A percentile compares a stretch with the other conserved stretches of the same genome.
Conservation (phyloP, 2,113 vertebrate species). For the Gopherus flavomarginatus region DNA sequence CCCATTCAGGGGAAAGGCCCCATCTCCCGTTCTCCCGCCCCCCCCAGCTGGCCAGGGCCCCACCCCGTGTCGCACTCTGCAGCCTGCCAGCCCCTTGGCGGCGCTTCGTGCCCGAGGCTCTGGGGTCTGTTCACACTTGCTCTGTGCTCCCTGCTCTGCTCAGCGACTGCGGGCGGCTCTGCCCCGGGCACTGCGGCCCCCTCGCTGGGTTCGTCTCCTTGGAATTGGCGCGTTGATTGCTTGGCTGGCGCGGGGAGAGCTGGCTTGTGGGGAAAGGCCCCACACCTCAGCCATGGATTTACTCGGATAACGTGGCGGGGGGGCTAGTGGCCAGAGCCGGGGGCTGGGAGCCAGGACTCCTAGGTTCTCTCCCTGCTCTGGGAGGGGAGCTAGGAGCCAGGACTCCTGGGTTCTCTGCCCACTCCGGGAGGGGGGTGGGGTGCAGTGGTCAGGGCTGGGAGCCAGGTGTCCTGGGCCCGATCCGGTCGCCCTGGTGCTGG, state of each 20-base stretch:
- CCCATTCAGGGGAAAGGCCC: not conserved
- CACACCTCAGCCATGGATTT: not conserved
- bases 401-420: not conserved
- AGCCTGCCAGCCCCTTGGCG: too few species aligned
- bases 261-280: too few species aligned
- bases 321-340: too few species aligned
- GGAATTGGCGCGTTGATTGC: too few species aligned
- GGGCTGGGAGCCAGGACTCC: not conserved
- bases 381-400: not conserved
- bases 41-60: too few species aligned
- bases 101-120: not conserved
- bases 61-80: not conserved
- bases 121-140: not conserved
- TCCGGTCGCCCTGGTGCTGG: not conserved
- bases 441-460: not conserved
- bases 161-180: too few species aligned
- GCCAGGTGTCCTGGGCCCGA: not conserved
- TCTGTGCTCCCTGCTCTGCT: too few species aligned
- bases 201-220: too few species aligned
- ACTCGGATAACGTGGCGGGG: too few species aligned
- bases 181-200: too few species aligned
- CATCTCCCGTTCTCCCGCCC: too few species aligned
- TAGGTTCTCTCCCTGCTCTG: not conserved
- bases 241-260: too few species aligned
- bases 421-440: not conserved